Percentiles rank a stretch among this genome's conserved stretches.
These are phyloP conservation scores for Copsychus sechellarum DNA, from an alignment of 2,113 vertebrate genomes.

Conservation along the genomic window DNA sequence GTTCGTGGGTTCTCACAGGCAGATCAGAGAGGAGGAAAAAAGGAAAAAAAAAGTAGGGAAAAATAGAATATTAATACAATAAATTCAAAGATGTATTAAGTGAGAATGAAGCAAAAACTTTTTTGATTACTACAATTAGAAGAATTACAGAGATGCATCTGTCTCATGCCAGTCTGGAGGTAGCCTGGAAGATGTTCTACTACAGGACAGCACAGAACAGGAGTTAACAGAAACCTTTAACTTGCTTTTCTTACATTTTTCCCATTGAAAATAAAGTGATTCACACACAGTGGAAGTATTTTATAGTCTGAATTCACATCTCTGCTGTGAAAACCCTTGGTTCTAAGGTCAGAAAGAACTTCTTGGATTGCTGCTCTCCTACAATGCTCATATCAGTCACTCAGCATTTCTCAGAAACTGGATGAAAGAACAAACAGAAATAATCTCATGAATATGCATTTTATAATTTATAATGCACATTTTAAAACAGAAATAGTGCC, in stretches of 20 bases:
- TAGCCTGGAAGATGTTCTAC: neutral
- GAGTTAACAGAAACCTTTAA: neutral
- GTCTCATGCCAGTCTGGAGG: neutral
- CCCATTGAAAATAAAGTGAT: neutral
- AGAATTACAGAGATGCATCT: neutral
- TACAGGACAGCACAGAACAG: neutral
- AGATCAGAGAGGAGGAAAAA: neutral
- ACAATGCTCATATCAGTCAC: neutral
- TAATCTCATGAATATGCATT: neutral
- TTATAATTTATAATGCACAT: neutral
- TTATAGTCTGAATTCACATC: neutral
- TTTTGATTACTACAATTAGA: neutral
- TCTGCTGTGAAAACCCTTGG: neutral
- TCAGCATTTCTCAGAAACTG: neutral
- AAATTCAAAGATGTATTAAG: neutral
- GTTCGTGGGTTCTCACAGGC: neutral
- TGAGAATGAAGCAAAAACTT: neutral
- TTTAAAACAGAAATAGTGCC: neutral
- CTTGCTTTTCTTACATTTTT: neutral
- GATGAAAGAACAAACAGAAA: neutral
- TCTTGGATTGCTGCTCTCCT: neutral
- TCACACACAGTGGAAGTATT: neutral
- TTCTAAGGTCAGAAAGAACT: neutral
- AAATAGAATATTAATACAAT: neutral
- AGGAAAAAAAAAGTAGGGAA: neutral